Conservation (phyloP, 2,113 vertebrate species). For the Suncus etruscus region DNA sequence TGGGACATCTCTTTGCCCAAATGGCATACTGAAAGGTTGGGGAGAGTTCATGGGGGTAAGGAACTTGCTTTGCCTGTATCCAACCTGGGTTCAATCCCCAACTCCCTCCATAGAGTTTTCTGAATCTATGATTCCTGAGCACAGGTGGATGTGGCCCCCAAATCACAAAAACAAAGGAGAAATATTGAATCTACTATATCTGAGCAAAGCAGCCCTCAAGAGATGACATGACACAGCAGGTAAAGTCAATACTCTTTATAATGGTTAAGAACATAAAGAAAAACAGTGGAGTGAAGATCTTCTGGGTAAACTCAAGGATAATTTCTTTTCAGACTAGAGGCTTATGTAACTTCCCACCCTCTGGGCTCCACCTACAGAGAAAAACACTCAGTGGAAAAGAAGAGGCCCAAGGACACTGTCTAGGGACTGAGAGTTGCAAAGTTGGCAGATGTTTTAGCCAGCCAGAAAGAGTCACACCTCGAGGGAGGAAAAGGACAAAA, state of each 20-base stretch:
- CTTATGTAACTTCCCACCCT: background rate
- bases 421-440: too few relatives aligned
- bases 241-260: conserved; percentile 29
- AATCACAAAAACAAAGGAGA: too few relatives aligned
- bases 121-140: too few relatives aligned
- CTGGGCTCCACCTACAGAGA: background rate
- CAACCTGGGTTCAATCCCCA: too few relatives aligned
- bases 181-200: background rate
- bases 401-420: background rate
- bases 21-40: too few relatives aligned
- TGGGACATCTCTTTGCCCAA: too few relatives aligned
- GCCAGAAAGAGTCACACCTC: background rate
- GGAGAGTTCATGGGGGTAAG: too few relatives aligned
- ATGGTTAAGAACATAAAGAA: conserved; percentile 33
- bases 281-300: too few relatives aligned
- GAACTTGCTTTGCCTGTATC: too few relatives aligned
- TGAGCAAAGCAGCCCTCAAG: background rate
- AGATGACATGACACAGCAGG: conserved; percentile 34
- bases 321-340: background rate
- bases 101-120: too few relatives aligned
- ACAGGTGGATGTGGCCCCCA: too few relatives aligned
- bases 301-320: background rate
- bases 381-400: background rate
- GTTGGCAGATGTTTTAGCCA: background rate
- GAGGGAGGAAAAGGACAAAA: conserved; percentile 39